These are phyloP conservation scores for Pantelozetes paolii DNA, from an alignment of 2,888 invertebrate species.

Conservation along the genomic window DNA sequence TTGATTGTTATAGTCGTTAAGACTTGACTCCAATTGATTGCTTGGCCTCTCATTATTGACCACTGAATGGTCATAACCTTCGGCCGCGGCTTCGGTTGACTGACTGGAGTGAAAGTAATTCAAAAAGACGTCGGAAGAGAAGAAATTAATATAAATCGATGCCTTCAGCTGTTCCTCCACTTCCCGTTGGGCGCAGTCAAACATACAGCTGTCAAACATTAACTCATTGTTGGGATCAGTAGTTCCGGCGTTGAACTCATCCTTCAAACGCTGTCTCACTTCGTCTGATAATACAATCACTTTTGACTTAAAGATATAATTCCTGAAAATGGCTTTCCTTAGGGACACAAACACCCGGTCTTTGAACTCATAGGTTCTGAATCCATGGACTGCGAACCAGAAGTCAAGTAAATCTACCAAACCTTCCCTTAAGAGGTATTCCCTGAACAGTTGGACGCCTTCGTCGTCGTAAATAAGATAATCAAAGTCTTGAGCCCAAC, in stretches of 20 bases:
- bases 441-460: slow-evolving; percentile 78
- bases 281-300: not conserved
- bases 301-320: not conserved
- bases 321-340: not conserved
- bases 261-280: not conserved
- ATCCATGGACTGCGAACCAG: slow-evolving; percentile 79
- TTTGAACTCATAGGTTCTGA: slow-evolving; percentile 24
- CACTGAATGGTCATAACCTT: no score
- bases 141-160: slow-evolving; percentile 85
- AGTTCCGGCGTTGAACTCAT: not conserved
- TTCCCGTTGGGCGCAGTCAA: slow-evolving; percentile 75
- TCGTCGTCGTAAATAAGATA: slow-evolving; percentile 80
- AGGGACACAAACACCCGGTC: no score
- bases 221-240: not conserved
- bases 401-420: slow-evolving; percentile 57
- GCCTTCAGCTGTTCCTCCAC: slow-evolving; percentile 78
- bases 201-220: slow-evolving; percentile 56
- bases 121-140: slow-evolving; percentile 86
- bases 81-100: not conserved
- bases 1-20: slow-evolving; percentile 46
- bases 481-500: slow-evolving; percentile 82
- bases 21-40: not conserved
- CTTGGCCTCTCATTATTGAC: slow-evolving; percentile 6
- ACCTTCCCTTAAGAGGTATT: slow-evolving; percentile 53
- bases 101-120: slow-evolving; percentile 52